These are phyloP conservation scores for Corydoras sp. DNA, from an alignment of 2,113 vertebrate genomes.

Conservation along the genomic window DNA sequence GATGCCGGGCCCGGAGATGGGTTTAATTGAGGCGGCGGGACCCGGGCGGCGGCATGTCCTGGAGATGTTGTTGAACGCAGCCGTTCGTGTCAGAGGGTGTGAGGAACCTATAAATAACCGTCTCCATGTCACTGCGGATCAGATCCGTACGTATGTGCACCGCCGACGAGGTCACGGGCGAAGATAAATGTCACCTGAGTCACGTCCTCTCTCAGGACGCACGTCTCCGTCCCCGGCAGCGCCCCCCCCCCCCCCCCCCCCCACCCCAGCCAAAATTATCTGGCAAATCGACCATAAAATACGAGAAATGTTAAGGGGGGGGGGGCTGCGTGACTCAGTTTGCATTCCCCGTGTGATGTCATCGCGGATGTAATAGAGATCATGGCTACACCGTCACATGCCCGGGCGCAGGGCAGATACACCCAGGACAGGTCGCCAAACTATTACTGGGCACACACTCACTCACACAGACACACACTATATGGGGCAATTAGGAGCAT, in stretches of 20 bases:
- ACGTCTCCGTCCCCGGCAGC: background rate
- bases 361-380: too few relatives aligned
- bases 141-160: constrained; percentile 15
- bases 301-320: background rate
- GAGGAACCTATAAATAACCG: constrained; percentile 24
- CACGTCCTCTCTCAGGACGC: background rate
- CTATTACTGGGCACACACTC: too few relatives aligned
- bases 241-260: too few relatives aligned
- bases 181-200: constrained; percentile 32
- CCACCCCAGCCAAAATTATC: constrained; percentile 6
- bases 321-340: background rate
- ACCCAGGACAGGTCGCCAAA: too few relatives aligned
- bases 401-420: too few relatives aligned
- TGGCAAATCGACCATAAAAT: background rate
- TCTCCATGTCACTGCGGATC: constrained; percentile 36
- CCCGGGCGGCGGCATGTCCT: constrained; percentile 11
- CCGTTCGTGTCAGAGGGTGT: constrained; percentile 9
- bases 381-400: too few relatives aligned
- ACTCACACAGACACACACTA: too few relatives aligned
- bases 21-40: constrained; percentile 21
- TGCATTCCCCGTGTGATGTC: background rate
- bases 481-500: too few relatives aligned
- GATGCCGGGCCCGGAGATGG: background rate
- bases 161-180: constrained; percentile 1
- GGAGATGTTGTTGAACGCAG: background rate